Percentiles rank a stretch among this genome's conserved stretches.
Evolutionary conservation across 2,888 invertebrate genomes (phyloP).

Genomic region (Athripsodes cinereus): DNA sequence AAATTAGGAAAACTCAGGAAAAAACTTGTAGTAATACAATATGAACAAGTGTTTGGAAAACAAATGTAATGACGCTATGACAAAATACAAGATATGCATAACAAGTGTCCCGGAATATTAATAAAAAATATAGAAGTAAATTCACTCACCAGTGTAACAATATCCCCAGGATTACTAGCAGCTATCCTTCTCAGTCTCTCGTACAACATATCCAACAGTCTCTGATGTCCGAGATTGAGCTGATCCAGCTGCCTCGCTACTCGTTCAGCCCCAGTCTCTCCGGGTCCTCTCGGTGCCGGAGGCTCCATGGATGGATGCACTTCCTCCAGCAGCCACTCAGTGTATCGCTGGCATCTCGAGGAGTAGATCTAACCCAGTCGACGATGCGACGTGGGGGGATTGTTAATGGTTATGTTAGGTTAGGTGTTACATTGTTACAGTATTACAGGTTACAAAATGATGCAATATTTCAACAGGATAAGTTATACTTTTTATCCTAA

Average conservation of each 20-base stretch:
- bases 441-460: background rate
- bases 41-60: too few species aligned
- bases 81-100: too few species aligned
- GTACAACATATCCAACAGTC: conserved; percentile 62
- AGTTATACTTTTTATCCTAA: too few species aligned
- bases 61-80: too few species aligned
- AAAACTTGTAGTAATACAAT: too few species aligned
- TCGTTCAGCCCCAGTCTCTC: conserved; percentile 66
- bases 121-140: conserved; percentile 18
- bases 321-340: conserved; percentile 75
- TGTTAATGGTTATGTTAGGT: conserved; percentile 1
- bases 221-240: conserved; percentile 73
- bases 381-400: background rate
- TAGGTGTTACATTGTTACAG: background rate
- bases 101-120: too few species aligned
- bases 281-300: conserved; percentile 31
- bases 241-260: conserved; percentile 74
- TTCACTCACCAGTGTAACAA: conserved; percentile 66
- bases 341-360: conserved; percentile 77
- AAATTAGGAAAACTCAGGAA: too few species aligned
- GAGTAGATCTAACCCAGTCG: conserved; percentile 65
- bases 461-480: too few species aligned
- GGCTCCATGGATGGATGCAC: conserved; percentile 75
- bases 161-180: conserved; percentile 63
- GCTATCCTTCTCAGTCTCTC: conserved; percentile 63